phyloP scores from a whole-genome alignment of 2,113 vertebrate species.

The Athene cunicularia region DNA sequence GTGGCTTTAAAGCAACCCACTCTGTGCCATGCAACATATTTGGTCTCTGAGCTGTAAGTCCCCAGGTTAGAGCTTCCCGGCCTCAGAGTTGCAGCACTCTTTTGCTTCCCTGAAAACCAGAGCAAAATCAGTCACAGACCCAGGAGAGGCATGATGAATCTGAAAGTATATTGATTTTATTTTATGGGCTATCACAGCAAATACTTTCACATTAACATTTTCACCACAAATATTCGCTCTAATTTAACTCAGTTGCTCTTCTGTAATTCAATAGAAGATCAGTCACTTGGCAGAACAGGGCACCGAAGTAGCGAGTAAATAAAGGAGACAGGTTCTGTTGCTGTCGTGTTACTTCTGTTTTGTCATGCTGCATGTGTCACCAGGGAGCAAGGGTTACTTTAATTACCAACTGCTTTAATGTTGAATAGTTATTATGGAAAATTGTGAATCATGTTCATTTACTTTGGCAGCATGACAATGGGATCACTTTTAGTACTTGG shows the following conservation, averaged over 20 bases:
- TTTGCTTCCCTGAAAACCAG: background rate
- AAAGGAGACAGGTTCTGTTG: slow-evolving; percentile 33
- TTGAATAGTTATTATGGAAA: slow-evolving; percentile 45
- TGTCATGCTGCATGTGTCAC: slow-evolving; percentile 28
- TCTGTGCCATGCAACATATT: background rate
- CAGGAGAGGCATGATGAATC: background rate
- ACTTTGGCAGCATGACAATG: slow-evolving; percentile 60
- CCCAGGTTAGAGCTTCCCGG: background rate
- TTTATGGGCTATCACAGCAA: background rate
- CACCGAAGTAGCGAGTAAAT: background rate
- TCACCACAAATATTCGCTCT: slow-evolving; percentile 29
- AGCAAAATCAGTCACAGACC: background rate
- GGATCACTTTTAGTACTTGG: slow-evolving; percentile 38
- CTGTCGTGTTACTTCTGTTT: background rate
- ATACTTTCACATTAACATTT: background rate
- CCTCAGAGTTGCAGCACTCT: background rate
- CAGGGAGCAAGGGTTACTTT: slow-evolving; percentile 54
- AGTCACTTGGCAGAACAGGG: background rate
- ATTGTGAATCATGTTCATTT: slow-evolving; percentile 53
- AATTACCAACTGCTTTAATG: slow-evolving; percentile 67
- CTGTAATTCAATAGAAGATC: slow-evolving; percentile 23
- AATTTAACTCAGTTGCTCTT: background rate
- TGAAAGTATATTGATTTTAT: slow-evolving; percentile 25
- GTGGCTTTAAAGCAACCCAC: background rate
- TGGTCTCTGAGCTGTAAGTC: background rate